phyloP scores from a whole-genome alignment of 2,113 vertebrate genomes.

The Chloebia gouldiae region DNA sequence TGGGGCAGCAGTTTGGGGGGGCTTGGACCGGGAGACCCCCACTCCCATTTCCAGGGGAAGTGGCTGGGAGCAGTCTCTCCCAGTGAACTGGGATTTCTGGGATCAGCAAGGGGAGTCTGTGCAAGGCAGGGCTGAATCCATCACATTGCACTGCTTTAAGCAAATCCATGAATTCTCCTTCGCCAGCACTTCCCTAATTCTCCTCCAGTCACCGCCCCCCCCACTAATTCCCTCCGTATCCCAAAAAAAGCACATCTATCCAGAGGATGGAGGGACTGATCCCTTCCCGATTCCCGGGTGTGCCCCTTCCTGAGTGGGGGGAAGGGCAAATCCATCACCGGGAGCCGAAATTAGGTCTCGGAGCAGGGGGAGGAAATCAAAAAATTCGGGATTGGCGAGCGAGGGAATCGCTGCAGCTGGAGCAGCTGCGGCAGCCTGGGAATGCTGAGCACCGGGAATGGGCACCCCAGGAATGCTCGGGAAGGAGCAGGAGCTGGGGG shows the following conservation, averaged over 20 bases:
- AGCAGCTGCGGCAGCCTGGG: not conserved
- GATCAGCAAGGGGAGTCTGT: not conserved
- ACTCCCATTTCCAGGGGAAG: not conserved
- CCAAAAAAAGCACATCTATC: not conserved
- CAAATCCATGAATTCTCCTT: slow-evolving; percentile 49
- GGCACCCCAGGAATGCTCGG: not conserved
- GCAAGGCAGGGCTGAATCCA: not conserved
- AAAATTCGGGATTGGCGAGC: not conserved
- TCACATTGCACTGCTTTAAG: not conserved
- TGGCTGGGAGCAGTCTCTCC: not conserved
- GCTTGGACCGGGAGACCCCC: not conserved
- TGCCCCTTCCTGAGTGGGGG: not conserved
- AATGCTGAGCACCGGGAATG: not conserved
- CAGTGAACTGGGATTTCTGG: not conserved
- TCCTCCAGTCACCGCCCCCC: not conserved
- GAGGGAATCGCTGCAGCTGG: not conserved
- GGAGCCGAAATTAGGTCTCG: not conserved
- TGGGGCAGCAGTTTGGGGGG: not conserved
- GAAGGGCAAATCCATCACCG: not conserved
- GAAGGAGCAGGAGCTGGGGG: not conserved
- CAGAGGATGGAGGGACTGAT: not conserved
- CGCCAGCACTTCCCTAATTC: slow-evolving; percentile 54
- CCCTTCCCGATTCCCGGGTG: not conserved
- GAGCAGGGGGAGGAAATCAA: not conserved
- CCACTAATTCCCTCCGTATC: not conserved